phyloP scores from a whole-genome alignment of 2,797 vertebrate genomes.

The Sebastes flavidus region DNA sequence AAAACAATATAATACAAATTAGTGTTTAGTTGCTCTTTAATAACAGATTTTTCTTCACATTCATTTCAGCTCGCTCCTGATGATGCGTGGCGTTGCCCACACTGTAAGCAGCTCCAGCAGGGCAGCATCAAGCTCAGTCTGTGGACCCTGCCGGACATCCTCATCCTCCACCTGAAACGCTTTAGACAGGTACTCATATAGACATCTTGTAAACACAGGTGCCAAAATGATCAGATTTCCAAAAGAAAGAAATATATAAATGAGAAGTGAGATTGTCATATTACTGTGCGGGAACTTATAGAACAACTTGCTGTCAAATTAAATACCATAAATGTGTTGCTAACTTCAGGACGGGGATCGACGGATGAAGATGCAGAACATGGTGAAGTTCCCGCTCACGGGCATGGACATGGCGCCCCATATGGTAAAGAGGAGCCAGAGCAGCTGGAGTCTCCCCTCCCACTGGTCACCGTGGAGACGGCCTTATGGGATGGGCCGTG shows the following conservation, averaged over 20 bases:
- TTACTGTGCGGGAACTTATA: background rate
- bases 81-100: conserved; percentile 97
- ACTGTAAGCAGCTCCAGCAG: conserved; percentile 98
- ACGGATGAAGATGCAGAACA: conserved; percentile 96
- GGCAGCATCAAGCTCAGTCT: conserved; percentile 97
- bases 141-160: conserved; percentile 97
- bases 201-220: background rate
- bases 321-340: background rate
- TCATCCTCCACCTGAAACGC: conserved; percentile 96
- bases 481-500: conserved; percentile 95
- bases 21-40: background rate
- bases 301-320: background rate
- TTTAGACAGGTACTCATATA: conserved; percentile 89
- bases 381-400: conserved; percentile 93
- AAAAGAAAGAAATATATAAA: background rate
- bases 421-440: conserved; percentile 97
- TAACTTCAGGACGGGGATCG: conserved; percentile 92
- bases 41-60: background rate
- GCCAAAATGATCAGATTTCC: background rate
- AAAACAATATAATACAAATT: background rate
- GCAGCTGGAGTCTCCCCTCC: conserved; percentile 98
- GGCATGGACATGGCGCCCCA: conserved; percentile 99
- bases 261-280: background rate
- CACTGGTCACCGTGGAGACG: conserved; percentile 99
- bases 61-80: conserved; percentile 91